Conservation (phyloP, 2,113 vertebrate genomes). For the Copsychus sechellarum region DNA sequence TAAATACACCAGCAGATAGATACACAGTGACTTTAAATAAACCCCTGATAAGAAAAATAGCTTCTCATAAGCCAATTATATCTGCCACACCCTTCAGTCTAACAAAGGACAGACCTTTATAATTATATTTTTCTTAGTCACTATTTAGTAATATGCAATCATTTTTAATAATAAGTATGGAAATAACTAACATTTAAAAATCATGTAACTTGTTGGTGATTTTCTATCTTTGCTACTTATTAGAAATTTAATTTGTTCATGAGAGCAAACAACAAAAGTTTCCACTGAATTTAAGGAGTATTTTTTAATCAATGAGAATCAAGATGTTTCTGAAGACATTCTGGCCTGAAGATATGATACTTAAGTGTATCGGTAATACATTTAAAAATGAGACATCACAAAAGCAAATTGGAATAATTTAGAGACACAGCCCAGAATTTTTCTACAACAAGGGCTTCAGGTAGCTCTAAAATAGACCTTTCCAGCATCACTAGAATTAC, state of each 20-base stretch:
- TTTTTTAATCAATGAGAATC: neutral
- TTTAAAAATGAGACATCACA: neutral
- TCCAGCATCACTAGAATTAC: neutral
- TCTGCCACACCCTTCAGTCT: neutral
- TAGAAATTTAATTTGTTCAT: neutral
- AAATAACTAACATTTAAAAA: neutral
- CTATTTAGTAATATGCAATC: neutral
- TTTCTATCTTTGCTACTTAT: neutral
- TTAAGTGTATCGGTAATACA: neutral
- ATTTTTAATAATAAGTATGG: neutral
- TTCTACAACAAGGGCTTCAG: neutral
- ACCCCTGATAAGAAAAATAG: neutral
- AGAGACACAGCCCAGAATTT: neutral
- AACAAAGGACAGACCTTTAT: neutral
- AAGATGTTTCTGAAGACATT: neutral
- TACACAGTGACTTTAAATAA: neutral
- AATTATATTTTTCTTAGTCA: neutral
- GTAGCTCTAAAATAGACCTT: neutral
- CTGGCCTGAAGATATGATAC: neutral
- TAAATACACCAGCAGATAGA: neutral
- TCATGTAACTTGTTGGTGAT: neutral
- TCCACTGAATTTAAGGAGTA: neutral
- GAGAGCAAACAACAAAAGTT: neutral
- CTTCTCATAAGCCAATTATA: neutral
- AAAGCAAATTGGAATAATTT: neutral